These are phyloP conservation scores for Choloepus didactylus DNA, from an alignment of 2,797 vertebrate genomes.

Conservation along the genomic window DNA sequence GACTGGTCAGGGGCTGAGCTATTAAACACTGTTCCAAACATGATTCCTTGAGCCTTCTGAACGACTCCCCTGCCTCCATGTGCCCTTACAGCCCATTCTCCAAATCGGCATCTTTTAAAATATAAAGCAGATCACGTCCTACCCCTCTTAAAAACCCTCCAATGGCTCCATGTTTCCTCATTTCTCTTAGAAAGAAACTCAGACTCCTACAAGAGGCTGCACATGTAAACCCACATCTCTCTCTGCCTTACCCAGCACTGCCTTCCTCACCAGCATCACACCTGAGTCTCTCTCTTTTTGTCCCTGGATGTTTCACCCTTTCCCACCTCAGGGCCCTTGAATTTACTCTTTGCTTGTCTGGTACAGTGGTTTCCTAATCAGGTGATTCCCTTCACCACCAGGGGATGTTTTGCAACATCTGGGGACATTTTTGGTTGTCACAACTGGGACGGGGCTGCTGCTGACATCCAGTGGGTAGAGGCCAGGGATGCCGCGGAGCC, in stretches of 20 bases:
- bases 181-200: not conserved
- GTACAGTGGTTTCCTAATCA: not conserved
- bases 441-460: not conserved
- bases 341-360: not conserved
- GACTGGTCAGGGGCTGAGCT: not conserved
- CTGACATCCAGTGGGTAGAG: not conserved
- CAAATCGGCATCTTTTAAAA: not conserved
- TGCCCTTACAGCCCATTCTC: not conserved
- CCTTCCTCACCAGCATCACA: not conserved
- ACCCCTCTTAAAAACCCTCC: not conserved
- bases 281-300: not conserved
- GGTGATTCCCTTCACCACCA: not conserved
- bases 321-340: not conserved
- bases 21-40: not conserved
- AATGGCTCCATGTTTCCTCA: not conserved
- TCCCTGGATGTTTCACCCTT: not conserved
- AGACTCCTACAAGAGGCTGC: not conserved
- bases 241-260: not conserved
- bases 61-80: not conserved
- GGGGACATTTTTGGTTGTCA: not conserved
- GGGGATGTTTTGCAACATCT: not conserved
- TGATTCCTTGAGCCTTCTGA: not conserved
- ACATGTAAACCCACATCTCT: fast-evolving
- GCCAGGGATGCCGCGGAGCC: not conserved
- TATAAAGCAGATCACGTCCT: not conserved